Base-by-base conservation (phyloP, 1,140 invertebrate genomes). In the Ericerus pela region DNA sequence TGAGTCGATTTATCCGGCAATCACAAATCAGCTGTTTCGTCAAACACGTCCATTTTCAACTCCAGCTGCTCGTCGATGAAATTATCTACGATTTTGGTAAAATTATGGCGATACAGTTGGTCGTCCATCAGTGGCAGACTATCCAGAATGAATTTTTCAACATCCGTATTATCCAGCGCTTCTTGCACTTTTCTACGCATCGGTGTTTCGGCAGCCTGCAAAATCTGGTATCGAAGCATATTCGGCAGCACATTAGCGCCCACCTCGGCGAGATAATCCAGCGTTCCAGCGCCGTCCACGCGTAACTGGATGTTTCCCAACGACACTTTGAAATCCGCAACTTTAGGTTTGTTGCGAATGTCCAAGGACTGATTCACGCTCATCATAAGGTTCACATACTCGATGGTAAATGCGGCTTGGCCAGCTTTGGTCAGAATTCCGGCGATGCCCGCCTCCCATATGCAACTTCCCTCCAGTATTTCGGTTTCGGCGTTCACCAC, bases 211-310 rank as follows among this genome's bases (percentile, higher is more conserved):
- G 86, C 66, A 2, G 84, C 84, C 64, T 87, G 82, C 75, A 86
- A 82, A 58, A 89, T 86, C 70, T 88, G 84, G 69, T 85, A 84
- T 59, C 86, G 73, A 53, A 90, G 70, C 41, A 89, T 68, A 73
- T 90, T 90, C 1, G 86, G 85, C 37, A 88, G 59, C 58, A 89
- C 71, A 66, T 89, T 90, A 0, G 88, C 72, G 1, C 70, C 74
- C 55, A 84, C 79, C 70, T 90, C 86, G 38, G 86, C 71, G 3
- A 83, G 60, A 65, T 88, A 89, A 68, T 90, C 86, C 14, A 85
- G 41, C 0, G 84, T 87, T 31, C 86, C 85, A 0, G 84, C 80
- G 3, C 87, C 87, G 60, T 88, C 68, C 51, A 70, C 63, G 29
- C 70, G 63, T 0, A 85, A 72, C 68, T 87, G 84, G 60, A 89